phyloP scores from a whole-genome alignment of 2,888 invertebrate species.

The Mimumesa dahlbomi region DNA sequence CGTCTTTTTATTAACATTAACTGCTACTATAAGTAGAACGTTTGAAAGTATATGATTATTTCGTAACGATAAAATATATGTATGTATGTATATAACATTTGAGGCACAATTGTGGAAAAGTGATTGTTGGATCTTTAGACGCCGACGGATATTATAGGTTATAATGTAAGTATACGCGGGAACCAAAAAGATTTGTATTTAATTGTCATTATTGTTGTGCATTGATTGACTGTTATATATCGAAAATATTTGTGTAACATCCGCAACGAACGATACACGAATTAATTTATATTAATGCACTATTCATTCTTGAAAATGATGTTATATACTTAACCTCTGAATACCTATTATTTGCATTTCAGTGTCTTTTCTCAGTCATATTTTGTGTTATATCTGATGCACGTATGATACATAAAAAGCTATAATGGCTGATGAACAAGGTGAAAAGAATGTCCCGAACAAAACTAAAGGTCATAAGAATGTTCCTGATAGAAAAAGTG shows the following conservation, averaged over 20 bases:
- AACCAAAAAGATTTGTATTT: background rate
- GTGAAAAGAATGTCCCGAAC: constrained; percentile 17
- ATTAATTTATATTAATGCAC: background rate
- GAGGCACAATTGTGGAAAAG: background rate
- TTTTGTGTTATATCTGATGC: background rate
- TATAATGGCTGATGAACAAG: too few relatives aligned
- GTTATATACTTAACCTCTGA: constrained; percentile 23
- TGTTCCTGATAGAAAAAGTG: constrained; percentile 22
- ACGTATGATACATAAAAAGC: background rate
- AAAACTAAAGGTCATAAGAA: background rate
- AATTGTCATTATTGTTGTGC: background rate
- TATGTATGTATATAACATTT: background rate
- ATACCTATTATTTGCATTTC: background rate
- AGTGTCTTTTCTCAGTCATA: background rate
- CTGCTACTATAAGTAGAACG: background rate
- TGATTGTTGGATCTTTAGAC: background rate
- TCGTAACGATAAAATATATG: background rate
- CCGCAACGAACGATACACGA: too few relatives aligned
- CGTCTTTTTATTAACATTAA: background rate
- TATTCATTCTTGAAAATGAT: background rate
- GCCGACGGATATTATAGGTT: background rate
- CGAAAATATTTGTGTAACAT: background rate
- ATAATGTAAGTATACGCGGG: background rate
- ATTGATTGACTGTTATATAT: background rate
- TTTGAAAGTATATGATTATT: constrained; percentile 7